Conservation (phyloP, 1,140 invertebrate genomes). For the Drosophila jambulina region DNA sequence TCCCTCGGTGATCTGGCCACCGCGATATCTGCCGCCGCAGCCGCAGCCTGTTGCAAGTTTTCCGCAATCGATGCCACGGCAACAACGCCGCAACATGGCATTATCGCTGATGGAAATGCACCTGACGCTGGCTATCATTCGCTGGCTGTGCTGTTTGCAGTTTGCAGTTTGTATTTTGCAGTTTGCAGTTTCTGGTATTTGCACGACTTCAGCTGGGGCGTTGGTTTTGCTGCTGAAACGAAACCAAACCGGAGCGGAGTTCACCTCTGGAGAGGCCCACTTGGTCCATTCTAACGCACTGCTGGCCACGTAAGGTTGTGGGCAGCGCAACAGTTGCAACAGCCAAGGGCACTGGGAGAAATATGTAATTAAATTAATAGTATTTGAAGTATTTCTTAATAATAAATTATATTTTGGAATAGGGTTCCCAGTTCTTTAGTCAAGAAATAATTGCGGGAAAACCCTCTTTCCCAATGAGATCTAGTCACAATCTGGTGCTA, state of each 20-base stretch:
- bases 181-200: constrained; percentile 58
- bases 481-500: background rate
- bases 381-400: background rate
- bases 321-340: constrained; percentile 42
- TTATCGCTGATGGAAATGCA: constrained; percentile 85
- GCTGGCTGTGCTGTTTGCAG: constrained; percentile 38
- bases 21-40: constrained; percentile 52
- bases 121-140: constrained; percentile 81
- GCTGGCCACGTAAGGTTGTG: constrained; percentile 30
- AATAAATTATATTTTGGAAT: background rate
- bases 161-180: constrained; percentile 25
- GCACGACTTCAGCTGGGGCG: constrained; percentile 68
- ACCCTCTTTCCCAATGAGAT: background rate
- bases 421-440: background rate
- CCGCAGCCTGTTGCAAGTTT: constrained; percentile 66
- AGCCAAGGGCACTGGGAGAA: constrained; percentile 4
- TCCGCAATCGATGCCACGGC: constrained; percentile 75
- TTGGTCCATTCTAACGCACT: constrained; percentile 56
- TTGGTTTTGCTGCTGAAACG: constrained; percentile 38
- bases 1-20: constrained; percentile 42
- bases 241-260: constrained; percentile 32
- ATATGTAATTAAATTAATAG: background rate
- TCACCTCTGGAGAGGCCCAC: constrained; percentile 5
- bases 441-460: background rate
- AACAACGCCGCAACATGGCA: constrained; percentile 58